Percentiles rank a stretch among this genome's conserved stretches.
phyloP scores from a whole-genome alignment of 2,113 vertebrate genomes.

The Rhinolophus sinicus region DNA sequence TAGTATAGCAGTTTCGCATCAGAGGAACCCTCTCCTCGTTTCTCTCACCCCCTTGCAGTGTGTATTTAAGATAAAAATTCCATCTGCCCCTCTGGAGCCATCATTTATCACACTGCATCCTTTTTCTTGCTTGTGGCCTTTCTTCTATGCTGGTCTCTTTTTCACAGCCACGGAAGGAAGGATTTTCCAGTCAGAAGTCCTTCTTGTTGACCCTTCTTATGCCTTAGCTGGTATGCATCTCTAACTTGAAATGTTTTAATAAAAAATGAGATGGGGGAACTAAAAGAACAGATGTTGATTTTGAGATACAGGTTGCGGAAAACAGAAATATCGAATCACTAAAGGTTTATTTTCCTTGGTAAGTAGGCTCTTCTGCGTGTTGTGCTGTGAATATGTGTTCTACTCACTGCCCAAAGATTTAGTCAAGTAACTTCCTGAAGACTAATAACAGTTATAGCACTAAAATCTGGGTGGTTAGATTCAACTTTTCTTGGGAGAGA shows the following conservation, averaged over 20 bases:
- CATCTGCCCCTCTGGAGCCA: background rate
- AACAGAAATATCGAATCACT: background rate
- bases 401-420: background rate
- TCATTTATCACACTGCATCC: background rate
- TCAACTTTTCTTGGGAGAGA: background rate
- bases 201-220: background rate
- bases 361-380: background rate
- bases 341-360: background rate
- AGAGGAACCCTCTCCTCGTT: background rate
- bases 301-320: background rate
- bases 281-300: background rate
- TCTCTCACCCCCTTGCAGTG: background rate
- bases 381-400: background rate
- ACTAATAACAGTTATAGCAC: background rate
- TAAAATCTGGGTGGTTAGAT: background rate
- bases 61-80: slow-evolving; percentile 16
- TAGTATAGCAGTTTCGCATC: background rate
- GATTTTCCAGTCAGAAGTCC: background rate
- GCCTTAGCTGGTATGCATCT: background rate
- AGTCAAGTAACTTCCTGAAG: background rate
- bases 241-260: background rate
- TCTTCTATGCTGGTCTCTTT: background rate
- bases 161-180: background rate
- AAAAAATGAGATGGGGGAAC: background rate
- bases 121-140: background rate